Evolutionary conservation across 2,113 vertebrate species (phyloP), one percentile per base, ranked within the genome.

Genomic region (Phoenicopterus ruber): DNA sequence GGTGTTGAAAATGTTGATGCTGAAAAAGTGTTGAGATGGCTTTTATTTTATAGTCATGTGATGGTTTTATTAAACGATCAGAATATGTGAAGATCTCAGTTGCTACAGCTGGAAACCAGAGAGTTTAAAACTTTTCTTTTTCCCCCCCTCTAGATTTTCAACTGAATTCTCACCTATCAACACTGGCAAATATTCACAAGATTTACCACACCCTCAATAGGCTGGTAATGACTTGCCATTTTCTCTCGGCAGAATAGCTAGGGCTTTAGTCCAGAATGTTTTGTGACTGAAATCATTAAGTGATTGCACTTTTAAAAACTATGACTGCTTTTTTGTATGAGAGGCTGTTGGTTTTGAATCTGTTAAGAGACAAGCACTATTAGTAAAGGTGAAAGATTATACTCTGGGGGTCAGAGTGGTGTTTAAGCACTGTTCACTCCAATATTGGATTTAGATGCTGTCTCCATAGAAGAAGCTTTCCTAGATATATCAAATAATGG

Each of bases 121-220:
- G 66, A 32, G 4, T 67, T 83, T 76, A 71, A 88, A 91, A 73
- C 8, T 10, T 1, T 29, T 42, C 32, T 74, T 57, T 80, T 95
- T 83, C 69, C 73, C 52, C 46, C 58, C 70, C 84, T 98, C 38
- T 97, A 99, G 99, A 99, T 98, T 99, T 99, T 98, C 99, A 99
- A 97, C 98, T 99, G 99, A 99, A 99, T 98, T 99, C 99, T 98
- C 99, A 99, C 97, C 99, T 99, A 97, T 99, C 99, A 98, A 99
- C 99, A 96, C 98, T 99, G 99, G 99, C 99, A 98, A 99, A 99
- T 98, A 99, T 99, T 98, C 99, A 99, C 98, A 99, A 99, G 99
- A 99, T 99, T 98, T 99, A 99, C 98, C 99, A 99, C 98, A 99
- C 99, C 93, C 99, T 99, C 98, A 99, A 99, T 98, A 99, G 99